Evolutionary conservation across 2,888 invertebrate species (phyloP), one percentile per base, ranked within the genome.

Genomic region (Polymixis lichenea): DNA sequence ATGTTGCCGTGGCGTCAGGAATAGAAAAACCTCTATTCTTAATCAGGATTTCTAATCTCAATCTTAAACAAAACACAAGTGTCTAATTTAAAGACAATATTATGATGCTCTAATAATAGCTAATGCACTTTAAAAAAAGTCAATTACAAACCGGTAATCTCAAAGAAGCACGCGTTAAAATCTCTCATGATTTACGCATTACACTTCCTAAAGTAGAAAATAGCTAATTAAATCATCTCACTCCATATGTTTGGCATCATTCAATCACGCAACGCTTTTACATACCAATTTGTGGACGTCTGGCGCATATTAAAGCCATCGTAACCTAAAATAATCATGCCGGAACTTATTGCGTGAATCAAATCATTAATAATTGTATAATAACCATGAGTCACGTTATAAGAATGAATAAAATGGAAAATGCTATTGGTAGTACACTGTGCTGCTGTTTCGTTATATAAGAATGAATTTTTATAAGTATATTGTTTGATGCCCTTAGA

Each of bases 351-450:
- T 83, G 89, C 93, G 90, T 92, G 92, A 92, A 92, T 87, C 84
- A 90, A 93, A 92, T 94, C 86, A 92, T 90, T 89, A 92, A 82
- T 86, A 82, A 91, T 93, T 92, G 91, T 89, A 89, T 92, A 93
- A 93, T 87, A 84, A 89, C 51, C 89, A 86, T 78, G 87, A 90
- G 85, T 92, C 93, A 92, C 92, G 94, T 92, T 93, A 67, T 64
- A 73, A 86, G 84, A 80, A 83, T 85, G 81, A 85, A 80, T 80
- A 56, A 76, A 78, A 69, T 51, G 77, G 69, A 72, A 84, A 87
- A 76, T 78, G 65, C 19, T 77, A 65, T 84, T 84, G 82, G 83
- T 83, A 86, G 70, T 72, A 67, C 67, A 78, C 58, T 78, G 58
- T 56, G 55, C 46, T 70, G 70, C 75, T 76, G 66, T 76, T 77